A percentile compares a stretch with the other conserved stretches of the same genome.
Evolutionary conservation across 2,888 invertebrate species (phyloP).

Genomic region (Steinernema scapterisci): DNA sequence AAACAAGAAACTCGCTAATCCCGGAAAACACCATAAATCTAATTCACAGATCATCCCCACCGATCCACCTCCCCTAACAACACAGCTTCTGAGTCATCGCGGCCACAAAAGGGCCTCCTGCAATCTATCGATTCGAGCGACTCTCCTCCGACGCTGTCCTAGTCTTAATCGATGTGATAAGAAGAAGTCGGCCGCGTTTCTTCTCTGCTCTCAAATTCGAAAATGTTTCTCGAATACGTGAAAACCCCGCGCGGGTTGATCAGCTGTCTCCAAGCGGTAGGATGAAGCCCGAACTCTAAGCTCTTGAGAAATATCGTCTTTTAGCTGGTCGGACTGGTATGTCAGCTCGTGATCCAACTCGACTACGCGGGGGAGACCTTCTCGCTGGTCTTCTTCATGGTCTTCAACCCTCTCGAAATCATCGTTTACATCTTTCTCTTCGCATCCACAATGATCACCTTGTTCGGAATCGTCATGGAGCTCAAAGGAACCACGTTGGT

Average conservation of each 20-base stretch:
- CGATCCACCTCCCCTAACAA: no score
- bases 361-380: neutral
- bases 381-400: neutral
- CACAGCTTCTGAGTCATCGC: no score
- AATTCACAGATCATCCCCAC: no score
- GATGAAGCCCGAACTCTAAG: neutral
- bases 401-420: neutral
- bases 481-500: neutral
- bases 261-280: slow-evolving; percentile 4
- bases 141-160: neutral
- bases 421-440: slow-evolving; percentile 16
- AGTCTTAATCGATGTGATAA: slow-evolving; percentile 17
- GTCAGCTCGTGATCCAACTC: slow-evolving; percentile 19
- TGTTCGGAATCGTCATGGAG: neutral
- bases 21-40: no score
- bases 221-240: neutral
- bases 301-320: neutral
- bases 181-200: neutral
- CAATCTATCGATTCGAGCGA: neutral
- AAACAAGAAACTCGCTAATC: no score
- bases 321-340: neutral
- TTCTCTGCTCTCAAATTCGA: neutral
- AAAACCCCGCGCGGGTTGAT: neutral
- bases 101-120: no score
- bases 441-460: neutral